phyloP scores from a whole-genome alignment of 2,797 vertebrate genomes.

The Sitta carolinensis region DNA sequence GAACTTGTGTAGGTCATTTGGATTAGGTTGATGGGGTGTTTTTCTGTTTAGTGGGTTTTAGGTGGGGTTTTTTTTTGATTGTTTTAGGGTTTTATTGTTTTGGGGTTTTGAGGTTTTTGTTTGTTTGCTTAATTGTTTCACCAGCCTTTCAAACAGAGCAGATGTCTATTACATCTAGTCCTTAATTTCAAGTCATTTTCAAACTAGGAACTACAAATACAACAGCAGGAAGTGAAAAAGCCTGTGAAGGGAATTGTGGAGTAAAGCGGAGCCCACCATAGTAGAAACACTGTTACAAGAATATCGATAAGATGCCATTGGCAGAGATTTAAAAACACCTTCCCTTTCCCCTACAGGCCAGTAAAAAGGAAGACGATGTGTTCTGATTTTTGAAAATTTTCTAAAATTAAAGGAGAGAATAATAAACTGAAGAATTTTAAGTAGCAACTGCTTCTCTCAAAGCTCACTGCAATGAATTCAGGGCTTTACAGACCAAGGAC shows the following conservation, averaged over 20 bases:
- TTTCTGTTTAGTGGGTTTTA: not conserved
- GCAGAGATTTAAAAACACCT: not conserved
- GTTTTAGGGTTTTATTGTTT: not conserved
- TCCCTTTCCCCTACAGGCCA: not conserved
- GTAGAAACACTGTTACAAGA: not conserved
- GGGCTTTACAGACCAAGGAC: not conserved
- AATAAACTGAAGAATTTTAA: not conserved
- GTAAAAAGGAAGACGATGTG: rapidly evolving
- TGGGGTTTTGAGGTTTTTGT: not conserved
- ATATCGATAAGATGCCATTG: rapidly evolving
- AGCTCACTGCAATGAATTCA: not conserved
- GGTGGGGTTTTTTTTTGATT: rapidly evolving
- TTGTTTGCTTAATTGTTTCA: not conserved
- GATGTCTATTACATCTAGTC: not conserved
- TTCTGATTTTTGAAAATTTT: not conserved
- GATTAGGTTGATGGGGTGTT: not conserved
- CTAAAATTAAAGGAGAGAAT: not conserved
- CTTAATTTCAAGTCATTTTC: not conserved
- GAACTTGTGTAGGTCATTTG: not conserved
- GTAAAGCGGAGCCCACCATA: not conserved
- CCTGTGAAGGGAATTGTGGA: not conserved
- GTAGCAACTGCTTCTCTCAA: not conserved
- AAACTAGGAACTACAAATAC: not conserved
- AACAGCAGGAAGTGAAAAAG: not conserved
- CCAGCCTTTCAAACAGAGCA: not conserved